These are phyloP conservation scores for Peribatodes rhomboidaria DNA, from an alignment of 2,888 invertebrate species.

Conservation along the genomic window DNA sequence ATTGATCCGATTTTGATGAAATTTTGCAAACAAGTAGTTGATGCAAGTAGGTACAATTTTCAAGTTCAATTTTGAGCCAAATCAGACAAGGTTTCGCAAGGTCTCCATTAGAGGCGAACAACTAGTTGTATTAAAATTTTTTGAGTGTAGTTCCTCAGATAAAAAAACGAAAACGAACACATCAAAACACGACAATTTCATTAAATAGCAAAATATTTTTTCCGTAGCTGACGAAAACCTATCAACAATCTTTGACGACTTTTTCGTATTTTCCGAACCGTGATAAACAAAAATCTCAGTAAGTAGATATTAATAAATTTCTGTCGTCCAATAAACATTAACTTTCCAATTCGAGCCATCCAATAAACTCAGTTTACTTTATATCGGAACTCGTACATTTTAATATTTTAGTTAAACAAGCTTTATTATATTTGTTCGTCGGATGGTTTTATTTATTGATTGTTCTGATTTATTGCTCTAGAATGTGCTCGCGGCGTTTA, in stretches of 20 bases:
- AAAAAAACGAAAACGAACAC: no score
- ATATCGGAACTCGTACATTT: constrained; percentile 20
- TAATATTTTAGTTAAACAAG: constrained; percentile 26
- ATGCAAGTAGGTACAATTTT: no score
- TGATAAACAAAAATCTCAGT: constrained; percentile 7
- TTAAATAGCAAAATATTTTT: no score
- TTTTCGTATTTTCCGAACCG: no score
- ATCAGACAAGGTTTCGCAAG: no score
- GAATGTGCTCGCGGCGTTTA: constrained; percentile 17
- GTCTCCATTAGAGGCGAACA: no score
- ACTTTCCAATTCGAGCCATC: constrained; percentile 13
- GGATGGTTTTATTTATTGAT: constrained; percentile 18
- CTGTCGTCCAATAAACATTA: constrained; percentile 2
- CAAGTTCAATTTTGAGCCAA: no score
- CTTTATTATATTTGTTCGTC: constrained; percentile 18
- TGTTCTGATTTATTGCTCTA: constrained; percentile 15
- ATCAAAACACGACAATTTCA: no score
- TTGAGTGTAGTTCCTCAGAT: no score
- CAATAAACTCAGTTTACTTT: constrained; percentile 13
- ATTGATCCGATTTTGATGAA: no score
- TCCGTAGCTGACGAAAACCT: not conserved
- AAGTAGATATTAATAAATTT: not conserved
- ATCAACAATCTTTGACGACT: constrained; percentile 11
- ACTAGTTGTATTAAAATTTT: no score
- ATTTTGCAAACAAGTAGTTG: no score